Base-by-base conservation (phyloP, 2,888 invertebrate genomes). In the Apamea sordens region DNA sequence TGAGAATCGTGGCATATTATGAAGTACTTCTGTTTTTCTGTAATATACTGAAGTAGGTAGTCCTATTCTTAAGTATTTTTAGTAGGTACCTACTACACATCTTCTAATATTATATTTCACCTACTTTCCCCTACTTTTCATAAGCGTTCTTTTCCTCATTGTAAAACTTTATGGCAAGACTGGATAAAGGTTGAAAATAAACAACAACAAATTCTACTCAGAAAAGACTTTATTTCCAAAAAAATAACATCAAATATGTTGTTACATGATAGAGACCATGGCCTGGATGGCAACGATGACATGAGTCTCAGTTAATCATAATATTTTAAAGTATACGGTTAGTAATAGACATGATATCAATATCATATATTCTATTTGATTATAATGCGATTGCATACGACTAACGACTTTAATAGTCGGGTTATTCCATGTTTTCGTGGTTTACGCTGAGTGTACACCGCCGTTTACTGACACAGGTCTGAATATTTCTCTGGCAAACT, bases 221-320 rank as follows among this genome's bases (percentile, higher is more conserved):
- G 65, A 67, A 73, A 81, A 70, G 76, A 85, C 72, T 85, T 87
- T 87, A 85, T 77, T 85, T 64, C 24, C 41, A 86, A 73, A 86
- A 74, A 87, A 85, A 32, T 64, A 21, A 86, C 80, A 79, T 81
- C 83, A 56, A 79, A 69, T 83, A 79, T 64, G 41, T 83, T 74
- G 77, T 76, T 80, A 86, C 77, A 80, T 83, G 53, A 76, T 75
- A 65, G 73, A 80, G 83, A 88, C 80, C 63, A 73, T 80, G 76
- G 88, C 83, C 75, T 73, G 36, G 69, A 70, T 87, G 76, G 80
- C 65, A 80, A 56, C 21, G 67, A 78, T 15, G n/a, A 65, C 53
- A 74, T 1, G 6, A 71, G 63, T 73, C 77, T 82, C 65, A 78
- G 24, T 63, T 56, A 70, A 71, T 76, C 47, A 56, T 79, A 73